Evolutionary conservation across 1,140 invertebrate species (phyloP), one percentile per base, ranked within the genome.

Genomic region (Drosophila equinoxialis): DNA sequence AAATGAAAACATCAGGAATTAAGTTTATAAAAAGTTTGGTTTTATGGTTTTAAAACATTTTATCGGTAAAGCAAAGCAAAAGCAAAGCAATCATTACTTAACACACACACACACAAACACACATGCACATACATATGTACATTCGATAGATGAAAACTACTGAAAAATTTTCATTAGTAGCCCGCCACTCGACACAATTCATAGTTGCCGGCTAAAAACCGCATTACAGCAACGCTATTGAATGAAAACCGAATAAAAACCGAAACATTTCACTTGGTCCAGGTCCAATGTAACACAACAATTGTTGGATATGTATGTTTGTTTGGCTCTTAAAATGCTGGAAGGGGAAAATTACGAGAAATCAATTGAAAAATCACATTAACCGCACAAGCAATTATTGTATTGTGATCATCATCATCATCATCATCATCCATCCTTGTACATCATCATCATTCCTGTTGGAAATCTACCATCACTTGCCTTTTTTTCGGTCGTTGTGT

Each of bases 341-440:
- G 37, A 10, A 23, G 45, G 45, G 45, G 17, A 20, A 3, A 10
- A 51, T 51, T 48, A 78, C 62, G 72, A 75, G 68, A 75, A 78
- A 78, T 78, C 76, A 78, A 78, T 78, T 78, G 76, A 76, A 79
- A 79, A 79, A 79, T 79, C 76, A 79, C 76, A 79, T 79, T 79
- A 79, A 79, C 76, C 73, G 65, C 76, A 79, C 67, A 78, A 68
- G 61, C 73, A 79, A 79, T 79, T 51, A 51, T 51, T 51, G 45
- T 79, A 79, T 79, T 79, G 39, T 33, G 76, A 78, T 68, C 68
- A 71, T 78, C 67, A 65, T 74, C 60, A 20, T 70, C 48, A 67
- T 63, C 64, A 69, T 74, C 61, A 45, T 62, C 23, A 3, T 20
- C 45, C 23, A 3, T 20, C 37, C 48, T 66, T 17, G 6, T 51